Percentiles rank a stretch among this genome's conserved stretches.
These are phyloP conservation scores for Crotalus tigris DNA, from an alignment of 2,113 vertebrate species.

Conservation along the genomic window DNA sequence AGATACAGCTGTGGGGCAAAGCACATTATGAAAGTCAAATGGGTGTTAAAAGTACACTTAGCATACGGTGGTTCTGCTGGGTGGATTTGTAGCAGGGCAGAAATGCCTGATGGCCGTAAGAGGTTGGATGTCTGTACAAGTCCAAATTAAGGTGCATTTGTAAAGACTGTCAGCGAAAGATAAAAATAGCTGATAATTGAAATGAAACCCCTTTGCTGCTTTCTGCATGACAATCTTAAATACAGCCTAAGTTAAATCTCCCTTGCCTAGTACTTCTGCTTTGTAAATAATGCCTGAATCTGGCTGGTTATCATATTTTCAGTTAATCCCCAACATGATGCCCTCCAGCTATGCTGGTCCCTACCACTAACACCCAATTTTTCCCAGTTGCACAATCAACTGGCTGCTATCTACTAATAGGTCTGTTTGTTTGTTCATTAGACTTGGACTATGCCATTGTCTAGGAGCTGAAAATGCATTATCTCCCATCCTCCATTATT, in stretches of 20 bases:
- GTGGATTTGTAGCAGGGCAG: not conserved
- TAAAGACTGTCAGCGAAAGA: conserved; percentile 25
- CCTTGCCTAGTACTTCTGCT: conserved; percentile 20
- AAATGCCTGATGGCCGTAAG: not conserved
- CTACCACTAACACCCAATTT: not conserved
- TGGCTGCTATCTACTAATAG: not conserved
- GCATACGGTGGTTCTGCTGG: not conserved
- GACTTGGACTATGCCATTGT: not conserved
- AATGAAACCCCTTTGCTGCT: conserved; percentile 32
- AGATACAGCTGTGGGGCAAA: not conserved
- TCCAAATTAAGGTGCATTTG: not conserved
- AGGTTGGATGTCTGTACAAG: conserved; percentile 6
- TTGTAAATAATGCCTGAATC: not conserved
- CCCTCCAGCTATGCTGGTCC: not conserved
- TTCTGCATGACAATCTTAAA: conserved; percentile 7
- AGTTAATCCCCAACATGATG: not conserved
- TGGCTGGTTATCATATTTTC: not conserved
- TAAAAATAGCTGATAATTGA: conserved; percentile 27
- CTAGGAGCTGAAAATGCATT: no score
- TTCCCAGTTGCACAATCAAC: not conserved
- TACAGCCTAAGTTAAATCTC: conserved; percentile 30
- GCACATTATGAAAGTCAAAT: not conserved
- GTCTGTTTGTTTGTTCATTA: not conserved
- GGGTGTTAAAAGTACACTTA: conserved; percentile 2
- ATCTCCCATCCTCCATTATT: no score